These are phyloP conservation scores for Glyphotaelius pellucidus DNA, from an alignment of 2,888 invertebrate genomes.

Conservation along the genomic window DNA sequence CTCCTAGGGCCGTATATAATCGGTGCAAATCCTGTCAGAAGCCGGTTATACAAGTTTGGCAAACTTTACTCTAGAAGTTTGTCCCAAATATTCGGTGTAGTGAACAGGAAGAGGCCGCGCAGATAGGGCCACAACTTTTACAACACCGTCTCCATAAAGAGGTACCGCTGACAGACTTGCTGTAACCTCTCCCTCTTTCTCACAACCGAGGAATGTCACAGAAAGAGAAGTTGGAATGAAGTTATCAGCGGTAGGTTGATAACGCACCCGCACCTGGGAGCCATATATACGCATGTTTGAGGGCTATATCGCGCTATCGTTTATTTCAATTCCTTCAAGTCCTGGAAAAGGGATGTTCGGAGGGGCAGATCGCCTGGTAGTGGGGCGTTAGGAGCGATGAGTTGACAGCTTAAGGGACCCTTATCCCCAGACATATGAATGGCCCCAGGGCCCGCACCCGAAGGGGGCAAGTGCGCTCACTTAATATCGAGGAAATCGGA, in stretches of 20 bases:
- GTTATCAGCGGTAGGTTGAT: neutral
- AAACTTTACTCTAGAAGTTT: slow-evolving; percentile 17
- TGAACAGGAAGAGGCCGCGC: neutral
- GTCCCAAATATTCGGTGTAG: neutral
- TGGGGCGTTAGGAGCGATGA: slow-evolving; percentile 23
- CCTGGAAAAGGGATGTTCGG: slow-evolving; percentile 21
- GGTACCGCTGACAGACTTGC: neutral
- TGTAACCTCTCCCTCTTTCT: neutral
- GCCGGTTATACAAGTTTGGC: slow-evolving; percentile 6
- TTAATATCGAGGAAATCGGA: slow-evolving; percentile 37
- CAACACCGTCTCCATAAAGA: neutral
- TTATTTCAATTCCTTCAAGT: slow-evolving; percentile 51
- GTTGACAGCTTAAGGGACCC: slow-evolving; percentile 48
- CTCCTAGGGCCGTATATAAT: neutral
- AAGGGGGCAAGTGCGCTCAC: slow-evolving; percentile 31
- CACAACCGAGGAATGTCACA: neutral
- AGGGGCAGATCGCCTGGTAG: slow-evolving; percentile 11
- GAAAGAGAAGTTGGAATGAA: neutral
- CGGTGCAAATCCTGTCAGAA: slow-evolving; percentile 31
- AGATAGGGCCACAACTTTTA: slow-evolving; percentile 33
- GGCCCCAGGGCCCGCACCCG: neutral
- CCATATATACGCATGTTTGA: neutral
- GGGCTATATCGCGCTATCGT: slow-evolving; percentile 37
- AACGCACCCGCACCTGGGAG: slow-evolving; percentile 39
- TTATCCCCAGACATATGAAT: neutral